Conservation (phyloP, 2,888 invertebrate genomes). For the Molanna angustata region DNA sequence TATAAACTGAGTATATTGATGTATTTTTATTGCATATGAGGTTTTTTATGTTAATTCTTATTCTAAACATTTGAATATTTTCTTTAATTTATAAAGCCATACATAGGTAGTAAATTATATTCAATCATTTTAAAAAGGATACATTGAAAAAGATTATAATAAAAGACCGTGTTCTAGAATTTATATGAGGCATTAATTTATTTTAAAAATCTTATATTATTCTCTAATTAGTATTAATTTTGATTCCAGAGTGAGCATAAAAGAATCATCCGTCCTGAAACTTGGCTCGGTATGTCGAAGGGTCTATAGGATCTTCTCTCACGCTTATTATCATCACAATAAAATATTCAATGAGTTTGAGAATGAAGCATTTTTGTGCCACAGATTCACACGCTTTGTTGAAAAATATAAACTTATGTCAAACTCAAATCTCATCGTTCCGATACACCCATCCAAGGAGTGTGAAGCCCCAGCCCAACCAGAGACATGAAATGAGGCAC, state of each 20-base stretch:
- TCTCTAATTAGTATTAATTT: no score
- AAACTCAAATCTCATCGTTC: slow-evolving; percentile 96
- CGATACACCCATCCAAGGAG: slow-evolving; percentile 55
- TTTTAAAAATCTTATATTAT: no score
- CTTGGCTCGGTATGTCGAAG: slow-evolving; percentile 97
- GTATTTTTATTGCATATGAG: no score
- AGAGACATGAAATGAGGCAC: slow-evolving; percentile 44
- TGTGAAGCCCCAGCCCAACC: slow-evolving; percentile 42
- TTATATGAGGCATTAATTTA: no score
- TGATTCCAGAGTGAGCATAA: slow-evolving; percentile 88
- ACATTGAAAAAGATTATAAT: no score
- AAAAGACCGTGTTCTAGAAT: no score
- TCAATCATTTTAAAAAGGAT: no score
- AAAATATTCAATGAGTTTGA: slow-evolving; percentile 98
- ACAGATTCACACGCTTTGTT: slow-evolving; percentile 95
- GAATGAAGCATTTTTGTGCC: slow-evolving; percentile 92
- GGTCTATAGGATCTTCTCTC: slow-evolving; percentile 99
- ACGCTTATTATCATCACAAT: slow-evolving; percentile 98
- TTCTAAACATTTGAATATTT: no score
- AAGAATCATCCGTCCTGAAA: slow-evolving; percentile 98
- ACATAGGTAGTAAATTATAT: no score
- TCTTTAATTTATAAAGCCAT: no score
- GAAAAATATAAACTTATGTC: slow-evolving; percentile 98
- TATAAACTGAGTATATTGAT: no score
- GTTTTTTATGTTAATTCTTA: no score